These are phyloP conservation scores for Sinella curviseta DNA, from an alignment of 1,140 invertebrate species.

Conservation along the genomic window DNA sequence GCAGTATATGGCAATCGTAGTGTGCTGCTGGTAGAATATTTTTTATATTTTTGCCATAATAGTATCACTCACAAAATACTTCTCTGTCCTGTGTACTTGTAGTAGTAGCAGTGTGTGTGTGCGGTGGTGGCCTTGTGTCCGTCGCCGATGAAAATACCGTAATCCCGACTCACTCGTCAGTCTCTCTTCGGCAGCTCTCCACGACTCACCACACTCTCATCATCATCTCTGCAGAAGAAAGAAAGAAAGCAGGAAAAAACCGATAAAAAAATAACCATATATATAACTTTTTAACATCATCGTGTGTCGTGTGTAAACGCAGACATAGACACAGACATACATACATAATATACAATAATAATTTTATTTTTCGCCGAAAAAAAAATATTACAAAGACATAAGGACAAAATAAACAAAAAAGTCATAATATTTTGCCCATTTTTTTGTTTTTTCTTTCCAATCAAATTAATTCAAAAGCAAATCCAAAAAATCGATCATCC, in stretches of 20 bases:
- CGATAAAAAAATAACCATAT: neutral
- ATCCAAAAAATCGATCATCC: neutral
- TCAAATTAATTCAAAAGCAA: neutral
- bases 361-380: too few relatives aligned
- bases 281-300: neutral
- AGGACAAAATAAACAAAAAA: neutral
- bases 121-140: neutral
- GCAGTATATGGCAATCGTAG: neutral
- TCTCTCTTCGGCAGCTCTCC: conserved; percentile 21
- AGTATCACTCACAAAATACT: neutral
- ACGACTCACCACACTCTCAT: neutral
- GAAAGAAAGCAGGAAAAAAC: neutral
- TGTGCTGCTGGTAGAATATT: neutral
- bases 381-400: neutral
- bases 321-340: neutral
- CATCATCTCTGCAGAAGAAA: neutral
- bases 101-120: neutral
- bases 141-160: conserved; percentile 20
- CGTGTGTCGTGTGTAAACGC: neutral
- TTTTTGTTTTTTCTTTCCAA: neutral
- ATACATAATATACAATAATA: neutral
- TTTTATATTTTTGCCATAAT: neutral
- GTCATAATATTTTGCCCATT: neutral
- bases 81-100: neutral
- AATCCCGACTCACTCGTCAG: conserved; percentile 21